A percentile compares a stretch with the other conserved stretches of the same genome.
Evolutionary conservation across 1,140 invertebrate species (phyloP).

Genomic region (Rhynchophorus ferrugineus): DNA sequence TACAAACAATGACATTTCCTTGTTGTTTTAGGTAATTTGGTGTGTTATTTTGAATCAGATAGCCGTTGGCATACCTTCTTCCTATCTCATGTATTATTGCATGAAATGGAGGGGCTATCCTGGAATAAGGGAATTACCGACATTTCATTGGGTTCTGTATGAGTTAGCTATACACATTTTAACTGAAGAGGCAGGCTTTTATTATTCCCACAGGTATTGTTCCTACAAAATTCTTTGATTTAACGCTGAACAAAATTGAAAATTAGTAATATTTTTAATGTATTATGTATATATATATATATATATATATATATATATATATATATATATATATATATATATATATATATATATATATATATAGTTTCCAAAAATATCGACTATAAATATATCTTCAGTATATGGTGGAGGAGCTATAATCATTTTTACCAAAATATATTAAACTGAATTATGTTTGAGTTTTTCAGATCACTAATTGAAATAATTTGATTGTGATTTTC

Average conservation of each 20-base stretch:
- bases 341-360: too few species aligned
- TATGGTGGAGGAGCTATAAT: too few species aligned
- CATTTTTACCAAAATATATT: too few species aligned
- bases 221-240: background rate
- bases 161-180: constrained; percentile 72
- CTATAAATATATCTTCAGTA: too few species aligned
- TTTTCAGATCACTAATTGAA: too few species aligned
- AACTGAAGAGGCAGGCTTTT: constrained; percentile 78
- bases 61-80: constrained; percentile 60
- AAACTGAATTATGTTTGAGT: too few species aligned
- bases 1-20: background rate
- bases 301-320: too few species aligned
- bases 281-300: background rate
- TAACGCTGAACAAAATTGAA: constrained; percentile 1
- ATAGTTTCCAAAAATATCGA: too few species aligned
- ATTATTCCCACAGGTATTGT: constrained; percentile 73
- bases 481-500: too few species aligned
- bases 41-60: constrained; percentile 74
- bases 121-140: constrained; percentile 62
- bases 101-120: constrained; percentile 63
- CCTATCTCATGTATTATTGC: constrained; percentile 53
- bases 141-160: constrained; percentile 74
- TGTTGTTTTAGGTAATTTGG: constrained; percentile 51
- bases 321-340: too few species aligned
- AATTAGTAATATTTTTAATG: background rate